phyloP scores from a whole-genome alignment of 1,140 invertebrate species.

The Drosophila orena region DNA sequence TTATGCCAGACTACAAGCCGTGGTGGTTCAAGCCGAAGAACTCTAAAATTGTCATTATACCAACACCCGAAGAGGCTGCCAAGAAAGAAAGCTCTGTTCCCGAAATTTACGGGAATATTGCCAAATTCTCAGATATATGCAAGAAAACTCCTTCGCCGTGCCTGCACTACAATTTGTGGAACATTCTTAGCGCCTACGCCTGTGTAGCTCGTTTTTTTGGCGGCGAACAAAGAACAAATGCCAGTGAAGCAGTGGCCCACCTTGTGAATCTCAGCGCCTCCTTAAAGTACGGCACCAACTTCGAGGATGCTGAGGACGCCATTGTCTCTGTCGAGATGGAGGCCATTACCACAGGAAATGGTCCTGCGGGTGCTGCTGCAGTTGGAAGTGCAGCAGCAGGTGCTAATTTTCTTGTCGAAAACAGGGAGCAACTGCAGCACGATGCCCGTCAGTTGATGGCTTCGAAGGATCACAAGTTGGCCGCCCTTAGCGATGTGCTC shows the following conservation, averaged over 20 bases:
- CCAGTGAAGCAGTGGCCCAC: conserved; percentile 86
- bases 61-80: conserved; percentile 42
- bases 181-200: conserved; percentile 89
- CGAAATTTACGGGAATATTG: conserved; percentile 80
- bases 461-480: conserved; percentile 52
- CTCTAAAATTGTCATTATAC: conserved; percentile 86
- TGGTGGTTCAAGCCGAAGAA: conserved; percentile 88
- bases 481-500: conserved; percentile 88
- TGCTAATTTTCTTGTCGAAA: conserved; percentile 52
- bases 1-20: conserved; percentile 89
- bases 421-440: conserved; percentile 57
- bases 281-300: conserved; percentile 87
- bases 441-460: conserved; percentile 72
- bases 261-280: conserved; percentile 87
- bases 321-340: conserved; percentile 87
- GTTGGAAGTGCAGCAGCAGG: conserved; percentile 37
- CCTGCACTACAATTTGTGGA: conserved; percentile 89
- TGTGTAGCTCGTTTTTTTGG: conserved; percentile 89
- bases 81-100: conserved; percentile 27
- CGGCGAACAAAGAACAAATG: conserved; percentile 88
- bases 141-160: conserved; percentile 87
- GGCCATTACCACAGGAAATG: conserved; percentile 72
- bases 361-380: conserved; percentile 43
- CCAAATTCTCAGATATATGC: conserved; percentile 85
- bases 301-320: conserved; percentile 87